Evolutionary conservation across 2,797 vertebrate genomes (phyloP), one percentile per base, ranked within the genome.

Genomic region (Aratinga solstitialis): DNA sequence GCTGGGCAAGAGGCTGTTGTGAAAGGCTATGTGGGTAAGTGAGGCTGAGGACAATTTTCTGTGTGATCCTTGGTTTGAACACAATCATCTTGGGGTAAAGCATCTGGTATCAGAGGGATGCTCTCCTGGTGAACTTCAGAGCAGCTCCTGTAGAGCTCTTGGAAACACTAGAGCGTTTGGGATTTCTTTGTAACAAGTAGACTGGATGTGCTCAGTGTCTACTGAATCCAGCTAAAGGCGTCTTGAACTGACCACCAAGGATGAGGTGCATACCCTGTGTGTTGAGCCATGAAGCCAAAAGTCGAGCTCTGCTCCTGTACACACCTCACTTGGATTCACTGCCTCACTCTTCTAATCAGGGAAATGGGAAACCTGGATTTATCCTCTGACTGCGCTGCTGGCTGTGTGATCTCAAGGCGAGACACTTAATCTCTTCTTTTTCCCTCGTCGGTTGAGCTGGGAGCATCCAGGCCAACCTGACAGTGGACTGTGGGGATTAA

Each of bases 391-490:
- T 45, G 9, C 0, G 0, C 66, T 84, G 66, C 65, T 92, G 66
- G 26, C 80, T 86, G 11, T 87, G 74, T 77, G 81, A 89, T 89
- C 65, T 85, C 4, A 3, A 66, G 78, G 68, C 8, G 8, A 92
- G 80, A 84, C 48, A 54, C 56, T 84, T 95, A 89, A 93, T 90
- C 65, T 94, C 83, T 84, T 71, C 63, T 91, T 73, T 76, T 81
- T 93, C 48, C 54, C 81, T 67, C 76, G 80, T 68, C 77, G 72
- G 12, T 93, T 89, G 87, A 86, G 38, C 68, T 89, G 86, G 81
- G 83, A 85, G 75, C 59, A 68, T 80, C 81, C 58, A 69, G 81
- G 62, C 45, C 72, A 91, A 72, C 61, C 71, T 95, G 77, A 90
- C 45, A 68, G 84, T 73, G 68, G 45, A n/a, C 86, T 24, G 22